Evolutionary conservation across 2,797 vertebrate genomes (phyloP).

Genomic region (Myotis planiceps): DNA sequence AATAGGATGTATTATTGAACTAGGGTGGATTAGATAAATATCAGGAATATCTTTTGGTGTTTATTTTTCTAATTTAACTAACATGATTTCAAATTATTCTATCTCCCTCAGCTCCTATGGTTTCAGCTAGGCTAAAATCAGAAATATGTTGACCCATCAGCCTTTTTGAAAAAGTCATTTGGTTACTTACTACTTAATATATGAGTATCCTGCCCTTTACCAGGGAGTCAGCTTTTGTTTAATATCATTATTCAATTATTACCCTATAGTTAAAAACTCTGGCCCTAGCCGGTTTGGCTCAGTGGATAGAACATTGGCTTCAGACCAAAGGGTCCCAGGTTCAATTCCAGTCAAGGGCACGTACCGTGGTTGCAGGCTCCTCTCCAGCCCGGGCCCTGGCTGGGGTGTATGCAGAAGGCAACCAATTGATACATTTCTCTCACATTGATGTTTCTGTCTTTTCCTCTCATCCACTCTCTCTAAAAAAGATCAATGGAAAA

Average conservation of each 20-base stretch:
- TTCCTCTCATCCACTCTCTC: no score
- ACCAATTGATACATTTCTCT: no score
- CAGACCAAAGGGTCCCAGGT: no score
- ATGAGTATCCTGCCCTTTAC: neutral
- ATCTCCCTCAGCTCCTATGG: neutral
- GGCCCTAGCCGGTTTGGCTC: no score
- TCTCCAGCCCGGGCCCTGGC: no score
- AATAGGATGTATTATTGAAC: neutral
- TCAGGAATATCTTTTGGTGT: constrained; percentile 40
- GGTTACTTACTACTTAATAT: constrained; percentile 13
- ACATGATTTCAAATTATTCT: neutral
- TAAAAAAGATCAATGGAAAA: no score
- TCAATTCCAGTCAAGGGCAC: no score
- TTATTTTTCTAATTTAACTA: constrained; percentile 20
- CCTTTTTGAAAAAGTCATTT: constrained; percentile 20
- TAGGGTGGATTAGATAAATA: neutral
- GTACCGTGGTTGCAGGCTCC: no score
- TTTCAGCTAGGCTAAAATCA: constrained; percentile 10
- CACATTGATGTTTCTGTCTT: no score
- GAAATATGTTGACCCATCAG: neutral
- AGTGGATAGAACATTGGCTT: no score
- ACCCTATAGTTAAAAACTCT: neutral
- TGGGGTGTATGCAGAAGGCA: no score
- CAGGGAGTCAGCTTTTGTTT: neutral
- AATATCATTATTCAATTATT: neutral